phyloP scores from a whole-genome alignment of 2,888 invertebrate species.

The Drosophila pseudotalamancana region DNA sequence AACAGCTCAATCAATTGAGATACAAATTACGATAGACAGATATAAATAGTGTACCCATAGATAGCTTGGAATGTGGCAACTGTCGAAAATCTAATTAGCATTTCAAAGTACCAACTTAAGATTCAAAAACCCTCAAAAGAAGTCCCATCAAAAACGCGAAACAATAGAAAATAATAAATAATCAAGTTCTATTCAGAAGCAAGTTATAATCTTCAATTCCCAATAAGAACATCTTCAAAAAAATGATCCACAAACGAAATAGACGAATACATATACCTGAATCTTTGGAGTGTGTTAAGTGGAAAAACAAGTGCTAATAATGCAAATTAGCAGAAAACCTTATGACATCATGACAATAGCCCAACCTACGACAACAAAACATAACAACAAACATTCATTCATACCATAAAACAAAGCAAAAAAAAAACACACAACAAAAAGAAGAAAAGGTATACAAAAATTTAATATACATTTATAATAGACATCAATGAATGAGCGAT shows the following conservation, averaged over 20 bases:
- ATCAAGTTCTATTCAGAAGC: not conserved
- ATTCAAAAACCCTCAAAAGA: not conserved
- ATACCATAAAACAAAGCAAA: constrained; percentile 11
- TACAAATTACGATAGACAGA: not conserved
- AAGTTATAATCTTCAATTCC: not conserved
- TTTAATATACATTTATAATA: constrained; percentile 15
- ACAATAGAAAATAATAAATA: no score
- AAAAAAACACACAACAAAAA: not conserved
- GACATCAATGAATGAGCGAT: constrained; percentile 37
- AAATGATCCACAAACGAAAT: constrained; percentile 4
- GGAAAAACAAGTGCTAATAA: constrained; percentile 55
- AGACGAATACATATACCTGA: constrained; percentile 20
- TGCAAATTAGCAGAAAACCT: constrained; percentile 65
- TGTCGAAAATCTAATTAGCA: constrained; percentile 1
- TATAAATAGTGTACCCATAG: not conserved
- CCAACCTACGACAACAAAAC: constrained; percentile 73
- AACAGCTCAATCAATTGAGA: no score
- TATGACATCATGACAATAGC: constrained; percentile 63
- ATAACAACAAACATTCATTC: constrained; percentile 5
- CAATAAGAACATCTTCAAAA: not conserved
- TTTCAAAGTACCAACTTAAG: not conserved
- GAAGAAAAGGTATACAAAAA: not conserved
- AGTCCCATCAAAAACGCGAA: not conserved
- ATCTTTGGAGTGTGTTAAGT: not conserved
- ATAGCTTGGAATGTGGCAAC: not conserved